Conservation (phyloP, 2,797 vertebrate species). For the Lacerta viridis region DNA sequence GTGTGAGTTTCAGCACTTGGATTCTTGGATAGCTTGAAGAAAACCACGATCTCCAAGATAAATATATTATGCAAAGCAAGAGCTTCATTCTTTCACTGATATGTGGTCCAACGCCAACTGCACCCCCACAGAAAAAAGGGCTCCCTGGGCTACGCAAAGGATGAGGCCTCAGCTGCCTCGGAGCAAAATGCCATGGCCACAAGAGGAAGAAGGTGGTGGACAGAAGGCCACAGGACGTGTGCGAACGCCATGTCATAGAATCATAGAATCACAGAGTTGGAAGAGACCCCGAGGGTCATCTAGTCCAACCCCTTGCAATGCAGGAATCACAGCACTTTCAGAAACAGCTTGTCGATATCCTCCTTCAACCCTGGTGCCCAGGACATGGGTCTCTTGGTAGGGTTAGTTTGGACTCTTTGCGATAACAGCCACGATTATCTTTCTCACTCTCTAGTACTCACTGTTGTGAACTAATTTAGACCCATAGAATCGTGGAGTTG, state of each 20-base stretch:
- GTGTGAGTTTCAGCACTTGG: slow-evolving; percentile 86
- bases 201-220: not conserved
- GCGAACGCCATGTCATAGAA: too few relatives aligned
- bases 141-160: slow-evolving; percentile 41
- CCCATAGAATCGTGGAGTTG: too few relatives aligned
- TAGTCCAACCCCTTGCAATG: too few relatives aligned
- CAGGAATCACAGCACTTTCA: too few relatives aligned
- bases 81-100: slow-evolving; percentile 75
- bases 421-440: not conserved
- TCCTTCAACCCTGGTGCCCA: too few relatives aligned
- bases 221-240: slow-evolving; percentile 9
- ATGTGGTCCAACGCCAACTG: slow-evolving; percentile 71
- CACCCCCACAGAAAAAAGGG: slow-evolving; percentile 58
- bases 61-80: slow-evolving; percentile 83
- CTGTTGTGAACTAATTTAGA: not conserved
- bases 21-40: slow-evolving; percentile 82
- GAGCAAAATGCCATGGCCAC: not conserved
- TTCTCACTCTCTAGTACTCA: not conserved
- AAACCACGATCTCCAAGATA: slow-evolving; percentile 81
- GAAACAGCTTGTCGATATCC: too few relatives aligned
- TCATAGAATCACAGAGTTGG: too few relatives aligned
- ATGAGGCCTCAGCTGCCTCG: slow-evolving; percentile 30
- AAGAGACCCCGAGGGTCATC: too few relatives aligned
- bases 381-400: too few relatives aligned
- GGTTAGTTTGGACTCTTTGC: not conserved